phyloP scores from a whole-genome alignment of 2,888 invertebrate species.

The Synergus japonicus region DNA sequence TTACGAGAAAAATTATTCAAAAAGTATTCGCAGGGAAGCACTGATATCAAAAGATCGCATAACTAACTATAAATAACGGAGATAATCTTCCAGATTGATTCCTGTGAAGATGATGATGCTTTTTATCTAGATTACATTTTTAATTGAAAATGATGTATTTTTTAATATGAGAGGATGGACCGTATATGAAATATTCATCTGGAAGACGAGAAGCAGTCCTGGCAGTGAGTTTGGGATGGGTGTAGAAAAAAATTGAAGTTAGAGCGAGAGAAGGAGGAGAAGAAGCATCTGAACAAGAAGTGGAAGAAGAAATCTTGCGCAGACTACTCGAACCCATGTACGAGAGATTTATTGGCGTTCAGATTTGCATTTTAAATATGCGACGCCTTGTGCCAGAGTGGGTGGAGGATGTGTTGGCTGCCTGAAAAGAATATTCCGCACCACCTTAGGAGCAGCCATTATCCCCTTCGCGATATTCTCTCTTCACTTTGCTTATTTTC shows the following conservation, averaged over 20 bases:
- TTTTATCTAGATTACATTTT: not conserved
- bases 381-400: conserved; percentile 59
- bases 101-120: not conserved
- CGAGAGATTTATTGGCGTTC: conserved; percentile 69
- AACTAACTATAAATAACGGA: no score
- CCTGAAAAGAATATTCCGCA: conserved; percentile 48
- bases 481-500: conserved; percentile 43
- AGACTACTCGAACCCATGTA: conserved; percentile 58
- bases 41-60: no score
- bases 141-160: not conserved
- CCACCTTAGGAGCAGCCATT: conserved; percentile 46
- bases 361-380: conserved; percentile 73
- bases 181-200: conserved; percentile 13
- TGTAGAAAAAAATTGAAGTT: conserved; percentile 10
- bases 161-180: not conserved
- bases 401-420: conserved; percentile 52
- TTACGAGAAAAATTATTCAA: no score
- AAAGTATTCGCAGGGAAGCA: no score
- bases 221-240: conserved; percentile 22
- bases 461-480: conserved; percentile 47
- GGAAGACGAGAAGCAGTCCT: conserved; percentile 33
- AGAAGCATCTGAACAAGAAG: conserved; percentile 18
- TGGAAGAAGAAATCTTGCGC: conserved; percentile 45
- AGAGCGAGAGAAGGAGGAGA: conserved; percentile 2
- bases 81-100: no score